Evolutionary conservation across 2,888 invertebrate species (phyloP), one percentile per base, ranked within the genome.

Genomic region (Brachypalpus laphriformis): DNA sequence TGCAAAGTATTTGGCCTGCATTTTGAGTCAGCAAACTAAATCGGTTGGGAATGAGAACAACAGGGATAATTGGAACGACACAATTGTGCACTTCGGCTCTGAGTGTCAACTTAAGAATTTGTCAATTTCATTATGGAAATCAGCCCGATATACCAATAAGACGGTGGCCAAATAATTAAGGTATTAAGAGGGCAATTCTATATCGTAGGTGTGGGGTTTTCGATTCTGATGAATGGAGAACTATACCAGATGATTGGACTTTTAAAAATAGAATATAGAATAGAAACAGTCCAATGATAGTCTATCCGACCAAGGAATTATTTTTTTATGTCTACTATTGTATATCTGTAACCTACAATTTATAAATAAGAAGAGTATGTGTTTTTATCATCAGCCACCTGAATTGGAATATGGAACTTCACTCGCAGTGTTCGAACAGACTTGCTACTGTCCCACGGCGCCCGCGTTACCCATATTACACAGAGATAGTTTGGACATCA

Each of bases 81-180:
- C 47, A 61, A 31, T 18, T 49, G 16, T 49, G 34, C 37, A 40
- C 25, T 42, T 42, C 47, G 8, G 9, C 7, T 63, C 11, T 34
- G 8, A 54, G 40, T 74, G 63, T 63, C 74, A 42, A 45, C 54
- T 45, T 28, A 28, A 28, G 40, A 31, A 54, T 63, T 72, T 72
- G 72, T 42, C 54, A 74, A 54, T 63, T 51, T 63, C 28, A 0
- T 51, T 18, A 18, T n/a, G 16, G 8, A 25, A 61, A 47, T 47
- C 28, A 28, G 5, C 18, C n/a, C 22, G 49, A 49, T 59, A 51
- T 72, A 28, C 8, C 14, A 40, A 37, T 28, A 3, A 49, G 31
- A 22, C 6, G 20, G 14, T n/a, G 9, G 42, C n/a, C 18, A 49
- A 42, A 51, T 40, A 18, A 25, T 22, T 14, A 22, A 16, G 37